Evolutionary conservation across 2,888 invertebrate species (phyloP), one percentile per base, ranked within the genome.

Genomic region (Tetanocera ferruginea): DNA sequence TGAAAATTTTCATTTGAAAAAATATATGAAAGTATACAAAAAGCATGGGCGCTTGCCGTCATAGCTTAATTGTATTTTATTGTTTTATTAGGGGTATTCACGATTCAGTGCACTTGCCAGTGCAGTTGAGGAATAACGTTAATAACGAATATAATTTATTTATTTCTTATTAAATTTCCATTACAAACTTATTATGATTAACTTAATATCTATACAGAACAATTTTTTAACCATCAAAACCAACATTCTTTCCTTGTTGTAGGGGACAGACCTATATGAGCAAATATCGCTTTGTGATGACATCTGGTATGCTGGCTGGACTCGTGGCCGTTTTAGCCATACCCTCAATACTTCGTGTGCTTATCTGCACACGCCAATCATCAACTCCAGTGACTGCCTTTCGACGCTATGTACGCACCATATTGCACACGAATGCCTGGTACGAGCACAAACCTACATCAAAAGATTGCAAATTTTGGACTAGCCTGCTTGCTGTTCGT

Each of bases 401-500:
- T 88, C 92, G 91, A 79, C 91, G 97, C 83, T 97, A 97, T 87
- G 89, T 95, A 9, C 92, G 94, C 6, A 97, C 97, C 0, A 90
- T 95, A 60, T 91, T 94, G 4, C 96, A 97, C 85, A 93, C 94
- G 78, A 88, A 93, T 19, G 89, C 93, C 4, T 98, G 97, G 97
- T 96, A 97, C 87, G 79, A 82, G 0, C 79, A 84, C 71, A 77
- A 85, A 9, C 71, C 85, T 2, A 78, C 84, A 8, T 92, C 92
- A 1, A 80, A 82, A 60, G 82, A 84, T 91, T 85, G 88, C 14
- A 94, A 94, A 83, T 92, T 94, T 76, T 94, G 94, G 93, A 91
- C 91, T 71, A 95, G 96, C 0, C 85, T 96, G 52, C 89, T 91
- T 80, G 90, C 92, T 31, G 94, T 96, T 0, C 91, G 94, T 66